phyloP scores from a whole-genome alignment of 2,888 invertebrate genomes.

The Sphinx pinastri region DNA sequence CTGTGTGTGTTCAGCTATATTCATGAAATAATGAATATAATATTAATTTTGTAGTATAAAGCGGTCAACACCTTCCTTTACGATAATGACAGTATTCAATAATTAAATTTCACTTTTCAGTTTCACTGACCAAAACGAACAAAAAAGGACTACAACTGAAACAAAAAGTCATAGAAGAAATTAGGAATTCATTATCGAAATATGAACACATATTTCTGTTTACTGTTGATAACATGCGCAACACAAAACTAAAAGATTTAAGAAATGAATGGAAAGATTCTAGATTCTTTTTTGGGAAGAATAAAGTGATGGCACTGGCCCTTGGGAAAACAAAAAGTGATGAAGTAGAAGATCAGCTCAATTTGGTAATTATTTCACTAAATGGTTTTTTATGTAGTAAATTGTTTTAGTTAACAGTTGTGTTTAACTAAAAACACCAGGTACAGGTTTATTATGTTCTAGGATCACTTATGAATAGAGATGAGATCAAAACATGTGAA shows the following conservation, averaged over 20 bases:
- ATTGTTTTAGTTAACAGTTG: too few relatives aligned
- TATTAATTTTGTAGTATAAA: too few relatives aligned
- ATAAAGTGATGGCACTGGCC: slow-evolving; percentile 96
- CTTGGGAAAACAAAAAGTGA: slow-evolving; percentile 92
- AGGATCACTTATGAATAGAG: too few relatives aligned
- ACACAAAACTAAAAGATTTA: slow-evolving; percentile 93
- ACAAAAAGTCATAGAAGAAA: slow-evolving; percentile 94
- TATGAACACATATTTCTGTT: slow-evolving; percentile 95
- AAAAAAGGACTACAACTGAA: slow-evolving; percentile 96
- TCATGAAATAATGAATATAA: background rate
- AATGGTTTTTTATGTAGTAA: too few relatives aligned
- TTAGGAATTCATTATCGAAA: slow-evolving; percentile 90
- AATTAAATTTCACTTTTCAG: slow-evolving; percentile 81
- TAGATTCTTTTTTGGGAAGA: slow-evolving; percentile 98
- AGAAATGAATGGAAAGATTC: slow-evolving; percentile 95
- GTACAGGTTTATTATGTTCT: too few relatives aligned
- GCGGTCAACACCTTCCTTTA: too few relatives aligned
- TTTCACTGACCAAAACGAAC: slow-evolving; percentile 96
- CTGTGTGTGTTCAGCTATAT: slow-evolving; percentile 22
- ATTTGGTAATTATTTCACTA: slow-evolving; percentile 71
- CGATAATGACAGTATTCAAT: too few relatives aligned
- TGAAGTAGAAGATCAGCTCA: slow-evolving; percentile 92
- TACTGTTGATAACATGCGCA: slow-evolving; percentile 96
- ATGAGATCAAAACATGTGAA: too few relatives aligned
- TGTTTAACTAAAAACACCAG: too few relatives aligned